A percentile compares a stretch with the other conserved stretches of the same genome.
Evolutionary conservation across 2,888 invertebrate genomes (phyloP).

Genomic region (Hydraecia micacea): DNA sequence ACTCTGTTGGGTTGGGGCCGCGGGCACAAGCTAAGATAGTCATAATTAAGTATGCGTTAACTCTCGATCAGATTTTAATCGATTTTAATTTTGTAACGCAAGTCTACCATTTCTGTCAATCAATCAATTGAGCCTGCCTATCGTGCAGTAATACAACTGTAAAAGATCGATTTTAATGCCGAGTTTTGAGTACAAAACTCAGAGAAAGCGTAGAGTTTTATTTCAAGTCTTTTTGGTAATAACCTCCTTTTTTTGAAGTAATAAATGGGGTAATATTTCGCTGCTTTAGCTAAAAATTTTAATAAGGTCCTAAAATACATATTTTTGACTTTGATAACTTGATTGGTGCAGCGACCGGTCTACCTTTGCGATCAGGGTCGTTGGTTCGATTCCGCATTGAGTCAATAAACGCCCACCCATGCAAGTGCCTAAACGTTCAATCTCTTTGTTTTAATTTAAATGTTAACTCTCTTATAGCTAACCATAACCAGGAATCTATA

Average conservation of each 20-base stretch:
- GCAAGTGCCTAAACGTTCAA: background rate
- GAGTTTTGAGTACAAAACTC: conserved; percentile 2
- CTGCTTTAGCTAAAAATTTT: background rate
- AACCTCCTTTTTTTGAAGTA: no score
- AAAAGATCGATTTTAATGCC: conserved; percentile 32
- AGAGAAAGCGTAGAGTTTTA: conserved; percentile 42
- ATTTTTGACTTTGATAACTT: conserved; percentile 1
- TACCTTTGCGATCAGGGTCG: conserved; percentile 48
- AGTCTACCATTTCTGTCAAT: background rate
- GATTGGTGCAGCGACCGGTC: conserved; percentile 4
- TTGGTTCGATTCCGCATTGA: conserved; percentile 41
- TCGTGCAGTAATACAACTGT: conserved; percentile 21
- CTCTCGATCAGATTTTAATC: no score
- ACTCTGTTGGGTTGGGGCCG: no score
- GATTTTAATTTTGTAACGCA: conserved; percentile 21
- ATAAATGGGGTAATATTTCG: conserved; percentile 30
- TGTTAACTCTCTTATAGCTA: background rate
- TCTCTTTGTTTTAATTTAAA: conserved; percentile 17
- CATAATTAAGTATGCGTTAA: no score
- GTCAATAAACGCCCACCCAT: conserved; percentile 14
- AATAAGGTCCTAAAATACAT: background rate
- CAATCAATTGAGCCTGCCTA: conserved; percentile 6
- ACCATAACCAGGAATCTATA: background rate
- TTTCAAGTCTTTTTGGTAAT: background rate
- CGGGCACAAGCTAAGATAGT: no score